Conservation (phyloP, 1,140 invertebrate genomes). For the Monomorium pharaonis region DNA sequence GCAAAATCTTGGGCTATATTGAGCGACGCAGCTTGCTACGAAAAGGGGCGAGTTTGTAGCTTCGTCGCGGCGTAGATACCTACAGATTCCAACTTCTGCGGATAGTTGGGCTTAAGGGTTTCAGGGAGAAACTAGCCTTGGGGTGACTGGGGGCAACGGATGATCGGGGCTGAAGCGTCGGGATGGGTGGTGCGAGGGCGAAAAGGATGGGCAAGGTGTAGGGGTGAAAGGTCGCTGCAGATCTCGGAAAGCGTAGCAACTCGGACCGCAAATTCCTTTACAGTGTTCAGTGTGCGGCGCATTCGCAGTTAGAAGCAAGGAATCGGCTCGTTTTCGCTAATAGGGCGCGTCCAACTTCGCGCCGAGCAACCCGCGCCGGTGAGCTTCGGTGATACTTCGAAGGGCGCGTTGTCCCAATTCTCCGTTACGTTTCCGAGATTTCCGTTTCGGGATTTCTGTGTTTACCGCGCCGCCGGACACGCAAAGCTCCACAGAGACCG, state of each 20-base stretch:
- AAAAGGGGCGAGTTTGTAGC: constrained; percentile 69
- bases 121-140: constrained; percentile 75
- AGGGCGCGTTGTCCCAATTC: constrained; percentile 40
- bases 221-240: constrained; percentile 70
- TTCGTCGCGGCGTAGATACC: constrained; percentile 72
- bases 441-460: constrained; percentile 54
- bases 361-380: constrained; percentile 39
- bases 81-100: constrained; percentile 77
- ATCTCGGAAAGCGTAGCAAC: constrained; percentile 74
- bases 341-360: constrained; percentile 70
- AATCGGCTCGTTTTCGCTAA: constrained; percentile 73
- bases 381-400: not conserved
- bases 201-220: constrained; percentile 57
- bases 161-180: constrained; percentile 75
- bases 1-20: constrained; percentile 50
- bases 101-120: constrained; percentile 79
- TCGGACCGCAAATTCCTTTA: constrained; percentile 79
- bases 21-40: constrained; percentile 56
- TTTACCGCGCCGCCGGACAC: constrained; percentile 43
- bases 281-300: constrained; percentile 65
- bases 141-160: constrained; percentile 74
- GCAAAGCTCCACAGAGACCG: constrained; percentile 38
- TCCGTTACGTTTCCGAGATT: constrained; percentile 5
- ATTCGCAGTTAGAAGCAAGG: constrained; percentile 67
- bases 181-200: constrained; percentile 20